A percentile compares a stretch with the other conserved stretches of the same genome.
Evolutionary conservation across 2,113 vertebrate species (phyloP).

Genomic region (Phrynosoma platyrhinos): DNA sequence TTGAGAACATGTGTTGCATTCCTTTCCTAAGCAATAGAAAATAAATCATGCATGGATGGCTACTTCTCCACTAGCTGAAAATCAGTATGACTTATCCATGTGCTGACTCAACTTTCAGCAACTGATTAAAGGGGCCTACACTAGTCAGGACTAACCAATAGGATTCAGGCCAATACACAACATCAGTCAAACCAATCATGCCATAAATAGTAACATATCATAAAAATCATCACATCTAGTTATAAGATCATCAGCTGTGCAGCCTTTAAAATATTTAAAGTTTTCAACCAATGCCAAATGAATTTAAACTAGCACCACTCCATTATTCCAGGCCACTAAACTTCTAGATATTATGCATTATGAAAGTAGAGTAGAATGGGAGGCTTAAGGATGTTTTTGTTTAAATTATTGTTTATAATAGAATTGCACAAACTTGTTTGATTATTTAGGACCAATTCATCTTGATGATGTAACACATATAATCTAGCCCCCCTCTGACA

Average conservation of each 20-base stretch:
- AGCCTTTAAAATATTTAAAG: not conserved
- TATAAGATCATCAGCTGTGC: not conserved
- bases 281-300: not conserved
- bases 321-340: not conserved
- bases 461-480: not conserved
- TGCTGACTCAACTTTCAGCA: too few relatives aligned
- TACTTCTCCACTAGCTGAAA: too few relatives aligned
- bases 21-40: too few relatives aligned
- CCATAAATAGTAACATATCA: not conserved
- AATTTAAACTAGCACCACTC: not conserved
- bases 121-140: too few relatives aligned
- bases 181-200: too few relatives aligned
- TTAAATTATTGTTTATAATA: not conserved
- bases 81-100: too few relatives aligned
- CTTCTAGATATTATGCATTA: not conserved
- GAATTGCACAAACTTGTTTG: too few relatives aligned
- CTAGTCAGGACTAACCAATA: too few relatives aligned
- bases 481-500: not conserved
- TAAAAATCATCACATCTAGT: not conserved
- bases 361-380: not conserved
- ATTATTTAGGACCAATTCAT: too few relatives aligned
- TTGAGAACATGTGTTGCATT: too few relatives aligned
- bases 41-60: too few relatives aligned
- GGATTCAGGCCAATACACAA: too few relatives aligned
- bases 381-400: not conserved